A percentile compares a stretch with the other conserved stretches of the same genome.
These are phyloP conservation scores for Procambarus clarkii DNA, from an alignment of 1,140 invertebrate species.

Conservation along the genomic window DNA sequence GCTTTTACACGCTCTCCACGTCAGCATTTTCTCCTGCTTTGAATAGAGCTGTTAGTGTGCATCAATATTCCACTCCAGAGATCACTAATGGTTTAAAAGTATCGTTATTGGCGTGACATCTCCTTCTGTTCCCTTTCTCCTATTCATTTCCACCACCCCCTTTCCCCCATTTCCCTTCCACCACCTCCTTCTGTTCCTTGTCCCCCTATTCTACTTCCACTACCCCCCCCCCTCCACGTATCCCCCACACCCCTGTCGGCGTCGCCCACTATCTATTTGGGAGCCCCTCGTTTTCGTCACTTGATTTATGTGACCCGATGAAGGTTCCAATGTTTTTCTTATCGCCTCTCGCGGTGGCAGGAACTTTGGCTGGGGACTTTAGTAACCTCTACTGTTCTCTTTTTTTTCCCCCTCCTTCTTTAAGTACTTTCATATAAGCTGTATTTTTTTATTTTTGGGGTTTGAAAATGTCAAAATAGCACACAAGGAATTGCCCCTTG, in stretches of 20 bases:
- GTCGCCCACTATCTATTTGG: conserved; percentile 71
- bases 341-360: conserved; percentile 63
- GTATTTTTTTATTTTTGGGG: neutral
- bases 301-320: conserved; percentile 72
- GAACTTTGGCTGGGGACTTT: conserved; percentile 54
- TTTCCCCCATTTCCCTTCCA: neutral
- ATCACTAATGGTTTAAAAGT: too few relatives aligned
- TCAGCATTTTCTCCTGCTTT: too few relatives aligned
- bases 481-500: neutral
- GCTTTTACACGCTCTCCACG: too few relatives aligned
- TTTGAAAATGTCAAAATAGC: neutral
- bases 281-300: conserved; percentile 72
- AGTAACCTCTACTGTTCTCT: conserved; percentile 4
- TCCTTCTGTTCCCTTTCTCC: neutral
- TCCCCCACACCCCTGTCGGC: conserved; percentile 27
- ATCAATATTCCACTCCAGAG: too few relatives aligned
- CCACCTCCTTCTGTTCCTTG: neutral
- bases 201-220: conserved; percentile 15
- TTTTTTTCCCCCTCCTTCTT: neutral
- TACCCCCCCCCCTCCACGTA: neutral
- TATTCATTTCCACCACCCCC: neutral
- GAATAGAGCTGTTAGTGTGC: too few relatives aligned
- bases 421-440: neutral
- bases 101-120: too few relatives aligned
- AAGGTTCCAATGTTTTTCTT: conserved; percentile 71